Evolutionary conservation across 2,888 invertebrate species (phyloP).

Genomic region (Epistrophe grossulariae): DNA sequence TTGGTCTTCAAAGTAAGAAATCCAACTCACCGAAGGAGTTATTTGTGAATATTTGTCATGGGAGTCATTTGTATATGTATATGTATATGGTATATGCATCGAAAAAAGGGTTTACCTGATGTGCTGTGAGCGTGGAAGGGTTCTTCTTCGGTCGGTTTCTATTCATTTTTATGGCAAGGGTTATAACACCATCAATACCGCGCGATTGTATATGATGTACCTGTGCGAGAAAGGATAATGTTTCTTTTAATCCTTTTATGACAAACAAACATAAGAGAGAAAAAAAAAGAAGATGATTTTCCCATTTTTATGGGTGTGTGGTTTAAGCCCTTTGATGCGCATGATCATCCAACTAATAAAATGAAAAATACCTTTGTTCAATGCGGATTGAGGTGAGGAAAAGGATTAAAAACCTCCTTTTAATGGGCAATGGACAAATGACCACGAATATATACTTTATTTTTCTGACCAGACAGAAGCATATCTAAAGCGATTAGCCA

Average conservation of each 20-base stretch:
- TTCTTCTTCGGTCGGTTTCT: slow-evolving; percentile 18
- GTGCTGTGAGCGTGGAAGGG: slow-evolving; percentile 41
- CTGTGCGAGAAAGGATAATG: slow-evolving; percentile 76
- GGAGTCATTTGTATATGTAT: slow-evolving; percentile 19
- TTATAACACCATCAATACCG: slow-evolving; percentile 46
- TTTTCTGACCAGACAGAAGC: slow-evolving; percentile 71
- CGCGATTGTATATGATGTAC: slow-evolving; percentile 61
- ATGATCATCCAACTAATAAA: slow-evolving; percentile 83
- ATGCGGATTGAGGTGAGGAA: slow-evolving; percentile 34
- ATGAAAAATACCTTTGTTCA: slow-evolving; percentile 68
- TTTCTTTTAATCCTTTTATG: slow-evolving; percentile 81
- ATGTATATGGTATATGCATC: background rate
- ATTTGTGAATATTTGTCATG: slow-evolving; percentile 42
- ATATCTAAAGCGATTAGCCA: slow-evolving; percentile 68
- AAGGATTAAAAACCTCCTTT: slow-evolving; percentile 58
- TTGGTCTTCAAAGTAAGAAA: background rate
- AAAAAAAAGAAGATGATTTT: slow-evolving; percentile 77
- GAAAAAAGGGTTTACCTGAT: slow-evolving; percentile 67
- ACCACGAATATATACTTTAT: slow-evolving; percentile 22
- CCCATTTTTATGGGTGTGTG: slow-evolving; percentile 82
- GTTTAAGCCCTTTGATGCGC: slow-evolving; percentile 83
- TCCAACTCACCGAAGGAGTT: slow-evolving; percentile 55
- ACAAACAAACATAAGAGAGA: slow-evolving; percentile 80
- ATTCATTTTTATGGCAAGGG: slow-evolving; percentile 75
- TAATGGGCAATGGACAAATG: slow-evolving; percentile 29